These are phyloP conservation scores for Rhingia rostrata DNA, from an alignment of 2,888 invertebrate species.

Conservation along the genomic window DNA sequence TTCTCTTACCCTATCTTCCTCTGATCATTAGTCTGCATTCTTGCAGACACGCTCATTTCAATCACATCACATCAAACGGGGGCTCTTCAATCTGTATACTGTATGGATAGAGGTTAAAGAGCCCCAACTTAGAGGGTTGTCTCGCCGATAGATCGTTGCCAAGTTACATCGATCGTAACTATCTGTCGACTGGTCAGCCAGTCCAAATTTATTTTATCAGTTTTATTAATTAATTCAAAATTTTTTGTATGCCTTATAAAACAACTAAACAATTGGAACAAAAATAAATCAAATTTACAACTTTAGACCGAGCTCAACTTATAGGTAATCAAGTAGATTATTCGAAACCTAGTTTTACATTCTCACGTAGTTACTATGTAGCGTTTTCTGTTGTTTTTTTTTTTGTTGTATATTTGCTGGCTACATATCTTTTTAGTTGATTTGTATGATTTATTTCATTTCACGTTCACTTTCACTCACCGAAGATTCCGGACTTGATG, in stretches of 20 bases:
- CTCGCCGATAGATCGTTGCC: conserved; percentile 30
- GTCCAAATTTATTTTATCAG: conserved; percentile 28
- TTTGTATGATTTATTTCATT: conserved; percentile 37
- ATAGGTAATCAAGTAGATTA: conserved; percentile 77
- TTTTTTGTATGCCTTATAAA: conserved; percentile 72
- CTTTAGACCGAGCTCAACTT: conserved; percentile 78
- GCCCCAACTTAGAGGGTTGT: conserved; percentile 20
- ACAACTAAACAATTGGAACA: conserved; percentile 76
- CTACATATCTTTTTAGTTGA: conserved; percentile 38
- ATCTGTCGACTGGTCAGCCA: conserved; percentile 41
- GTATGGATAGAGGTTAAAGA: conserved; percentile 13
- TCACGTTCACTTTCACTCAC: conserved; percentile 41
- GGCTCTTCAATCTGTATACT: background rate
- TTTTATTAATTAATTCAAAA: conserved; percentile 60
- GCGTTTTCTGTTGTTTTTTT: conserved; percentile 63
- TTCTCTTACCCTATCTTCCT: conserved; percentile 62
- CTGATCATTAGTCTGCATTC: conserved; percentile 10
- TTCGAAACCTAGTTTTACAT: conserved; percentile 56
- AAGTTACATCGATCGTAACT: background rate
- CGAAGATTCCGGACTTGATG: conserved; percentile 33
- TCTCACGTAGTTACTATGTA: conserved; percentile 72
- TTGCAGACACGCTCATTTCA: conserved; percentile 51
- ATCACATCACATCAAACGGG: conserved; percentile 34
- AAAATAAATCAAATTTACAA: conserved; percentile 70
- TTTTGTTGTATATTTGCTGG: conserved; percentile 43